These are phyloP conservation scores for Menidia menidia DNA, from an alignment of 2,797 vertebrate genomes.

Conservation along the genomic window DNA sequence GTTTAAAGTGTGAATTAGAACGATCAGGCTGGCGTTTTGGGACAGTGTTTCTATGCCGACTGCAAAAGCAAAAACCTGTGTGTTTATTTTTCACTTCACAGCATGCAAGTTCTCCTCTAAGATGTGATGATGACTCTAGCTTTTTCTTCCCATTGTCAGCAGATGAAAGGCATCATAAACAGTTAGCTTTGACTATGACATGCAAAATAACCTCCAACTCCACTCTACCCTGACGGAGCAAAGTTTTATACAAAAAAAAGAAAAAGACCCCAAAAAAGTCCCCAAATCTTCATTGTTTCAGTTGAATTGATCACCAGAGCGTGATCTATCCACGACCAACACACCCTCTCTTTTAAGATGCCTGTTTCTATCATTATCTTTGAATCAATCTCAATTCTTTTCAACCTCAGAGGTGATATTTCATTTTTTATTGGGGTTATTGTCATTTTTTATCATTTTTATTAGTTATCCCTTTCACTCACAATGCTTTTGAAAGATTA, in stretches of 20 bases:
- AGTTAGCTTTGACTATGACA: neutral
- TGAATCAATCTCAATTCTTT: no score
- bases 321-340: neutral
- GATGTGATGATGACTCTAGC: neutral
- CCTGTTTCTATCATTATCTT: no score
- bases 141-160: neutral
- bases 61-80: neutral
- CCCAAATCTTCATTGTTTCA: neutral
- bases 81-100: neutral
- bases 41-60: neutral
- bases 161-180: neutral
- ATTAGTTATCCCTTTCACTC: no score
- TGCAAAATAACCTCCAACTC: neutral
- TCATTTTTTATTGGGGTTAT: no score
- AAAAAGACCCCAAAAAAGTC: neutral
- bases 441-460: no score
- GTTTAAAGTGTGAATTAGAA: no score
- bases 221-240: neutral
- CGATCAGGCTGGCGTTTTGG: neutral
- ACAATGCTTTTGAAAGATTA: no score
- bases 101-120: neutral
- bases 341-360: slow-evolving; percentile 2
- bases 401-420: no score
- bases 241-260: neutral
- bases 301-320: neutral